Base-by-base conservation (phyloP, 1,140 invertebrate genomes). In the Drosophila nikananu region DNA sequence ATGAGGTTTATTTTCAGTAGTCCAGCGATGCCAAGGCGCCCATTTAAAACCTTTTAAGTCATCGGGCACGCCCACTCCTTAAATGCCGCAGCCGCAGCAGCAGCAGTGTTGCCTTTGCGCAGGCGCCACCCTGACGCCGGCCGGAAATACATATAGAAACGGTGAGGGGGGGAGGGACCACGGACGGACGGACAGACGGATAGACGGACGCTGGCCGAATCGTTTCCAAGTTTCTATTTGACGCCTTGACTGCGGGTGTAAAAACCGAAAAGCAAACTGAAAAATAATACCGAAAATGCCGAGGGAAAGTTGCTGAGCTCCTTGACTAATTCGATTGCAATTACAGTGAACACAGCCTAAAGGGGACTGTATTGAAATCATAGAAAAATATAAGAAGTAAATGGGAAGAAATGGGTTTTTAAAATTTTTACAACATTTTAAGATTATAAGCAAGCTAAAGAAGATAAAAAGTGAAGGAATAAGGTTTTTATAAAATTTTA, bases 31-130 rank as follows among this genome's bases (percentile, higher is more conserved):
- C 61, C 39, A 42, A 62, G 73, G 79, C 81, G 78, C 71, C 79
- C 86, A 90, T 91, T 90, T 91, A 90, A 90, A 90, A 90, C 86
- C 86, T 90, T 90, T 90, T 90, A 91, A 90, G 86, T 90, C 86
- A 86, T 90, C 86, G 90, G 86, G 55, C 86, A 91, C 86, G 86
- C 86, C 86, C 82, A 77, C 86, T 86, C 83, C 87, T 75, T 80
- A 83, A 83, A 74, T 81, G 71, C 71, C 59, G 54, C 42, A 37
- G 54, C 42, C 19, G 54, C 32, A 48, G 76, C 63, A 49, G 54
- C 39, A n/a, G 54, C 32, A 30, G 54, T 21, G 32, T 10, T 37
- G 44, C 30, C 32, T 62, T 37, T 63, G 71, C 86, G 63, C 75
- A 91, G 86, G 86, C 86, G 86, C 86, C 86, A 90, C 86, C 86